Evolutionary conservation across 2,797 vertebrate species (phyloP).

Genomic region (Pangasius mekongensis): DNA sequence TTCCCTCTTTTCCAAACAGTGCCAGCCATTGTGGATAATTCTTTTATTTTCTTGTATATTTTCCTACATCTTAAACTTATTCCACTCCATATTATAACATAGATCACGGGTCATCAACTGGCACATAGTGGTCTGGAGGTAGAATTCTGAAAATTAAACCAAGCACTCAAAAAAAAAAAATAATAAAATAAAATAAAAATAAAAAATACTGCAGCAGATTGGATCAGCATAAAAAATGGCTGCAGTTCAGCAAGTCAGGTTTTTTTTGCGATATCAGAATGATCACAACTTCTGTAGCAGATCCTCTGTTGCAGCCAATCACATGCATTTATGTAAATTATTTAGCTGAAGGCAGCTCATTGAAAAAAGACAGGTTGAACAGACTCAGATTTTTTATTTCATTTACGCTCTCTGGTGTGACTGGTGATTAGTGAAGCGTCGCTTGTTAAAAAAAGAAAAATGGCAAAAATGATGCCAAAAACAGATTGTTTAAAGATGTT

Average conservation of each 20-base stretch:
- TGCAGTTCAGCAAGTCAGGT: background rate
- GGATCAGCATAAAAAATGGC: background rate
- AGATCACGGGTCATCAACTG: background rate
- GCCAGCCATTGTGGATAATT: background rate
- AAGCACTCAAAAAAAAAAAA: background rate
- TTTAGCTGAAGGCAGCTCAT: background rate
- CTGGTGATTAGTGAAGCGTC: background rate
- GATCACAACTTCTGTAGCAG: background rate
- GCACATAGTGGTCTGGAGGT: background rate
- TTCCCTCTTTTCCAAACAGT: background rate
- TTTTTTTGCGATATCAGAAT: background rate
- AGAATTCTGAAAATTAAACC: background rate
- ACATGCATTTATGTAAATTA: background rate
- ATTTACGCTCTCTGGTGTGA: background rate
- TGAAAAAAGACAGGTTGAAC: background rate
- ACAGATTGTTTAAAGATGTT: background rate
- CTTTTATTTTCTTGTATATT: background rate
- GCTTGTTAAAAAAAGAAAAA: background rate
- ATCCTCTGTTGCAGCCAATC: background rate
- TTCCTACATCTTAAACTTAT: background rate
- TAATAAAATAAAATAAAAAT: too few species aligned
- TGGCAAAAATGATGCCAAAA: background rate
- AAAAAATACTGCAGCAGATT: background rate
- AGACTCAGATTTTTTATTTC: background rate
- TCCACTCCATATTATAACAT: background rate